phyloP scores from a whole-genome alignment of 2,888 invertebrate species.

The Myathropa florea region DNA sequence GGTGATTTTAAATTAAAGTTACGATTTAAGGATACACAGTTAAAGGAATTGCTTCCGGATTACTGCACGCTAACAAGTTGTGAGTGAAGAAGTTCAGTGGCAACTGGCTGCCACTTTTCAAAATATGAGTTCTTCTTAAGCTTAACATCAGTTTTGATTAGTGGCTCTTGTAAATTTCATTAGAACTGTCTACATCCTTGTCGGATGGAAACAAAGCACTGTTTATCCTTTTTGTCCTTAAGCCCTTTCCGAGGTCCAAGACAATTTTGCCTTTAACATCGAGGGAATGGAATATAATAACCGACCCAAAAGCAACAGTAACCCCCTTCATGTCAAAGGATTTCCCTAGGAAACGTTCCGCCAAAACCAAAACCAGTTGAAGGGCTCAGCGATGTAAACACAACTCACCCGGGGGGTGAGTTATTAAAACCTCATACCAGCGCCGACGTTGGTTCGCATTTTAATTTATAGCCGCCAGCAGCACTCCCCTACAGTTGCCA shows the following conservation, averaged over 20 bases:
- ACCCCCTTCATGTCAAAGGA: slow-evolving; percentile 45
- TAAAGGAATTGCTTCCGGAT: no score
- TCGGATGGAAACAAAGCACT: neutral
- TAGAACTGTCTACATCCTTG: neutral
- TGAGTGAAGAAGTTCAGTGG: no score
- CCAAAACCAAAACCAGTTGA: neutral
- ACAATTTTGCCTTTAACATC: slow-evolving; percentile 46
- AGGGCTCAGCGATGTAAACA: neutral
- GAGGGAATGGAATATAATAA: slow-evolving; percentile 24
- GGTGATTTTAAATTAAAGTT: no score
- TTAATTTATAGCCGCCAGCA: slow-evolving; percentile 61
- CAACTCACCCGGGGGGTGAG: neutral
- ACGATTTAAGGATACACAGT: no score
- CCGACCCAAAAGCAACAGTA: slow-evolving; percentile 13
- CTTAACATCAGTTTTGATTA: no score
- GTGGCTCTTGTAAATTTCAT: no score
- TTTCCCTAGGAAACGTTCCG: slow-evolving; percentile 16
- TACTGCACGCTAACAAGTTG: no score
- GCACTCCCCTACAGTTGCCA: neutral
- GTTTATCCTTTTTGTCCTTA: neutral
- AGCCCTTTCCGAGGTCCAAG: slow-evolving; percentile 13
- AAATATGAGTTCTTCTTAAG: no score
- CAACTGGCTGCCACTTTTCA: no score
- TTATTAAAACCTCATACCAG: slow-evolving; percentile 53
- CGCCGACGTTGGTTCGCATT: slow-evolving; percentile 10